These are phyloP conservation scores for Ornithorhynchus anatinus DNA, from an alignment of 2,113 vertebrate genomes.

Conservation along the genomic window DNA sequence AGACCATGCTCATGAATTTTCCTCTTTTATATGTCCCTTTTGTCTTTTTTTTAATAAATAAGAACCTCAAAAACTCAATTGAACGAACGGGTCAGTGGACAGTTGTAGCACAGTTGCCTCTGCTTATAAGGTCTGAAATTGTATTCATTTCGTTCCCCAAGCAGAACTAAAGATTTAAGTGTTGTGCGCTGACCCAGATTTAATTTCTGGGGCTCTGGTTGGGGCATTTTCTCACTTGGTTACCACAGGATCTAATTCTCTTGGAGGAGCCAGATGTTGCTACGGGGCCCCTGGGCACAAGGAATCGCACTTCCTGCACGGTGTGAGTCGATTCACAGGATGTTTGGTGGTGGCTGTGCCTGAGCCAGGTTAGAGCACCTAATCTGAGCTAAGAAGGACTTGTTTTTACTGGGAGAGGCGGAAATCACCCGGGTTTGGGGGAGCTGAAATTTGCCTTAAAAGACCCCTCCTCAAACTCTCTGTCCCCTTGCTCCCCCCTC, in stretches of 20 bases:
- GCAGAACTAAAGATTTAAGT: not conserved
- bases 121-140: not conserved
- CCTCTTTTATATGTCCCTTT: not conserved
- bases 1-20: not conserved
- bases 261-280: not conserved
- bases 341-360: too few relatives aligned
- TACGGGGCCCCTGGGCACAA: too few relatives aligned
- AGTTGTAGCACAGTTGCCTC: not conserved
- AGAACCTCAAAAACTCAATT: not conserved
- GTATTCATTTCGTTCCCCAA: not conserved
- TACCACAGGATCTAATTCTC: not conserved
- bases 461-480: too few relatives aligned
- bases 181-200: not conserved
- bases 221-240: not conserved
- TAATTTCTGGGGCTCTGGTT: conserved; percentile 3
- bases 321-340: too few relatives aligned
- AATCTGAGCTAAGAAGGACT: too few relatives aligned
- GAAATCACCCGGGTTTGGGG: too few relatives aligned
- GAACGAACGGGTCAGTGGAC: not conserved
- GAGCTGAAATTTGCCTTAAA: too few relatives aligned
- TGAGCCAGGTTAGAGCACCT: too few relatives aligned
- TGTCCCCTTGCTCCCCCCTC: not conserved
- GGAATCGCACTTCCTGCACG: too few relatives aligned
- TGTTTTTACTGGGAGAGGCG: too few relatives aligned
- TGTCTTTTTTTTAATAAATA: not conserved